Evolutionary conservation across 2,113 vertebrate genomes (phyloP).

Genomic region (Hemiprocne comata): DNA sequence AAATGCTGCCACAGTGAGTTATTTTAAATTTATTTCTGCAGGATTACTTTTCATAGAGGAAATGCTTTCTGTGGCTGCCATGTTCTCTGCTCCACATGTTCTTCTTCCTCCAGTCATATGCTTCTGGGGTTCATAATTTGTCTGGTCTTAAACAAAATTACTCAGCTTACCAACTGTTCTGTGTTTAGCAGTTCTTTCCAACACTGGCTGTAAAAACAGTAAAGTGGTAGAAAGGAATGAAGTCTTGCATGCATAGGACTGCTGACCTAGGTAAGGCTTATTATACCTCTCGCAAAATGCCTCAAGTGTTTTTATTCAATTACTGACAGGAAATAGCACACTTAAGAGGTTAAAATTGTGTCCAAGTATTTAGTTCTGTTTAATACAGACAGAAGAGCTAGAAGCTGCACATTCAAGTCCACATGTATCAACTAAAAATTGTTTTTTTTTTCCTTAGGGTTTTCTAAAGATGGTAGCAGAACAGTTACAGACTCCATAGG

Average conservation of each 20-base stretch:
- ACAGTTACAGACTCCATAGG: not conserved
- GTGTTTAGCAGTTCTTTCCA: not conserved
- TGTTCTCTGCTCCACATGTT: not conserved
- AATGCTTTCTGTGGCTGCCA: not conserved
- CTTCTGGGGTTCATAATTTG: not conserved
- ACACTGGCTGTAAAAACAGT: not conserved
- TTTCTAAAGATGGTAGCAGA: not conserved
- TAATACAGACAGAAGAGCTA: not conserved
- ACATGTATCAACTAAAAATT: not conserved
- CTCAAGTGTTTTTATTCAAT: not conserved
- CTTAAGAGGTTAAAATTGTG: not conserved
- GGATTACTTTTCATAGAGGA: not conserved
- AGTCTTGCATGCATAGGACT: not conserved
- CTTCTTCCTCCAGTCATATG: not conserved
- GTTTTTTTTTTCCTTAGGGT: not conserved
- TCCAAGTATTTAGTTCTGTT: not conserved
- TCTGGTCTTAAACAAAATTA: not conserved
- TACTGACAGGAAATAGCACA: not conserved
- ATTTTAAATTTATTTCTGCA: not conserved
- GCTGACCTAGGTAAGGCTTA: not conserved
- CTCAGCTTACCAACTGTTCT: not conserved
- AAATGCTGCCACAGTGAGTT: not conserved
- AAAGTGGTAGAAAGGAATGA: not conserved
- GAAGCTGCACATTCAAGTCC: not conserved
- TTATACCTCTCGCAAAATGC: not conserved